Conservation (phyloP, 2,113 vertebrate genomes). For the Butastur rufipennis region DNA sequence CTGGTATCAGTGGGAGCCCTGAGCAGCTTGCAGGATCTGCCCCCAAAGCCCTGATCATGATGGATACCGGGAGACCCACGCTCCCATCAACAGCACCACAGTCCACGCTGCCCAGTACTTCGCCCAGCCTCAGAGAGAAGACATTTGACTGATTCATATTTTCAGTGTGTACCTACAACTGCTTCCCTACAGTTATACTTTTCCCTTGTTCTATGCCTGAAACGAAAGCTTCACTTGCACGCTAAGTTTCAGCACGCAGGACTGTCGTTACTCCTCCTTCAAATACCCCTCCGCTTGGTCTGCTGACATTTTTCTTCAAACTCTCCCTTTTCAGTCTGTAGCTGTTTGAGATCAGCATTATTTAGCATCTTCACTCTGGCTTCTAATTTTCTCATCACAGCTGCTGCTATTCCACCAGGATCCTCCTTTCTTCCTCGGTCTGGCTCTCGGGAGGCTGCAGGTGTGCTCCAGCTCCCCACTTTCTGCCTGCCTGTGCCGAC, state of each 20-base stretch:
- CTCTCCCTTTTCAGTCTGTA: neutral
- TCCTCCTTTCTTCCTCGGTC: neutral
- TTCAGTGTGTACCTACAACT: neutral
- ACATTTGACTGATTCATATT: neutral
- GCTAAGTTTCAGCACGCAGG: neutral
- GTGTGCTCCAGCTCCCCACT: neutral
- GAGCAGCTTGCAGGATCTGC: neutral
- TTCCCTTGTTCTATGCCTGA: neutral
- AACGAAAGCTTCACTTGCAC: neutral
- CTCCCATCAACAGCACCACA: neutral
- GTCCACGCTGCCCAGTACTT: neutral
- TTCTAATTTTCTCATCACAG: neutral
- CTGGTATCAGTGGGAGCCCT: neutral
- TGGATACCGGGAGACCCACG: rapidly evolving
- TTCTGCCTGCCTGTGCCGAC: neutral
- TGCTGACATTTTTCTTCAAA: neutral
- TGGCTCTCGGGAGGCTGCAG: neutral
- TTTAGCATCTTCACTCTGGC: neutral
- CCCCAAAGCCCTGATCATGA: neutral
- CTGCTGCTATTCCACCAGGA: neutral
- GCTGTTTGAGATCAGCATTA: neutral
- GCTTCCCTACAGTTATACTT: neutral
- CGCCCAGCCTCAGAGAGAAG: neutral
- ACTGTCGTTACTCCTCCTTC: neutral
- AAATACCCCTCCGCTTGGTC: neutral